A percentile compares a stretch with the other conserved stretches of the same genome.
Evolutionary conservation across 2,888 invertebrate genomes (phyloP).

Genomic region (Asteroscopus sphinx): DNA sequence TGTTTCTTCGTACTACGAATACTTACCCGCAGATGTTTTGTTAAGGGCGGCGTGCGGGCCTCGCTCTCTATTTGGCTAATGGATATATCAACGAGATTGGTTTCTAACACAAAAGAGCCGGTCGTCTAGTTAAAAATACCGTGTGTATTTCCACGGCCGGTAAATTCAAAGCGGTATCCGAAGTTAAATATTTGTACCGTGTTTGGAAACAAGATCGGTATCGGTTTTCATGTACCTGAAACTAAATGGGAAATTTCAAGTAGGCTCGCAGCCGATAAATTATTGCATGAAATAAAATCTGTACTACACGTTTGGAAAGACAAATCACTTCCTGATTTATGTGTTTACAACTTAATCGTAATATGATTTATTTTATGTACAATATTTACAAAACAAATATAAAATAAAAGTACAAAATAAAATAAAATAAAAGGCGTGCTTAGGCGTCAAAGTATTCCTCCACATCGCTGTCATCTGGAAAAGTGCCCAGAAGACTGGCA

Average conservation of each 20-base stretch:
- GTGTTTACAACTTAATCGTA: constrained; percentile 7
- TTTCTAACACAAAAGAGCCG: constrained; percentile 71
- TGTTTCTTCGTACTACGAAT: constrained; percentile 62
- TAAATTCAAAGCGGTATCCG: constrained; percentile 64
- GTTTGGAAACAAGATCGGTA: constrained; percentile 57
- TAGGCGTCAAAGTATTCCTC: too few relatives aligned
- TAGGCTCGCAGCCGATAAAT: constrained; percentile 32
- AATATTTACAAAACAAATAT: too few relatives aligned
- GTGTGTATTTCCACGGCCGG: constrained; percentile 46
- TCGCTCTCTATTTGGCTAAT: constrained; percentile 78
- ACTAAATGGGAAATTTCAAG: constrained; percentile 43
- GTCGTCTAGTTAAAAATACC: constrained; percentile 71
- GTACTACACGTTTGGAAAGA: constrained; percentile 26
- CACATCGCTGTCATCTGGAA: too few relatives aligned
- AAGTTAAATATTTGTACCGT: constrained; percentile 64
- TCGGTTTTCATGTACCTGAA: constrained; percentile 46
- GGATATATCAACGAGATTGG: constrained; percentile 81
- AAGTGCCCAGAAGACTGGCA: too few relatives aligned
- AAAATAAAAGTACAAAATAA: too few relatives aligned
- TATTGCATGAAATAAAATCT: constrained; percentile 37
- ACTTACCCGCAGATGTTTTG: constrained; percentile 67
- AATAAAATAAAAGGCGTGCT: too few relatives aligned
- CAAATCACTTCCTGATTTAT: constrained; percentile 22
- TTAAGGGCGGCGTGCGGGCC: constrained; percentile 65
- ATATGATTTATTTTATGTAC: not conserved